Evolutionary conservation across 2,888 invertebrate species (phyloP), one percentile per base, ranked within the genome.

Genomic region (Anodontia alba): DNA sequence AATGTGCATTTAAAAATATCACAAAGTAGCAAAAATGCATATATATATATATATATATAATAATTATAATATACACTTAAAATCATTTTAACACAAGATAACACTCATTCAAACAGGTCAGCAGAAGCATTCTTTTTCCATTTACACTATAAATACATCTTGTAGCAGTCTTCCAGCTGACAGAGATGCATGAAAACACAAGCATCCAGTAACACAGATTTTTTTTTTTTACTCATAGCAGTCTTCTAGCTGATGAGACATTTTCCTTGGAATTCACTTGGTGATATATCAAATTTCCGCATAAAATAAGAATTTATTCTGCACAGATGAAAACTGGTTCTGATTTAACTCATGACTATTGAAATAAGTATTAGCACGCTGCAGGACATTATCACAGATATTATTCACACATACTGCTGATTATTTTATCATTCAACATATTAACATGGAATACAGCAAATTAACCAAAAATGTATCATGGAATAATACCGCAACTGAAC

Each of bases 151-250:
- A 86, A 83, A 86, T 83, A 83, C 49, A 78, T 77, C 83, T 79
- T 86, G 83, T 80, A 86, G 78, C 76, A 81, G 83, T 86, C 83
- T 57, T 83, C 86, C 76, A 49, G 78, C 81, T 74, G 66, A 84
- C 81, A 81, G 70, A 76, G 72, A 46, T 43, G 43, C 26, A 69
- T 26, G 29, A 62, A 33, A 2, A 26, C 29, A 29, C 57, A 69
- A 42, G 46, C 43, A 69, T 46, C 46, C 69, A 42, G 7, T 29
- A 17, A 42, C 46, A 43, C 33, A 20, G 69, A 69, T 43, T 69
- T 69, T 69, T 42, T 38, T 42, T 38, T 69, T 46, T 43, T 23
- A 69, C 46, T 69, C 69, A 46, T 69, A 69, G 69, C 69, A 69
- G 69, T 69, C 69, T 69, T 43, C 69, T 69, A 33, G 69, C 69